Conservation (phyloP, 2,797 vertebrate genomes). For the Melanotaenia pygmaea region DNA sequence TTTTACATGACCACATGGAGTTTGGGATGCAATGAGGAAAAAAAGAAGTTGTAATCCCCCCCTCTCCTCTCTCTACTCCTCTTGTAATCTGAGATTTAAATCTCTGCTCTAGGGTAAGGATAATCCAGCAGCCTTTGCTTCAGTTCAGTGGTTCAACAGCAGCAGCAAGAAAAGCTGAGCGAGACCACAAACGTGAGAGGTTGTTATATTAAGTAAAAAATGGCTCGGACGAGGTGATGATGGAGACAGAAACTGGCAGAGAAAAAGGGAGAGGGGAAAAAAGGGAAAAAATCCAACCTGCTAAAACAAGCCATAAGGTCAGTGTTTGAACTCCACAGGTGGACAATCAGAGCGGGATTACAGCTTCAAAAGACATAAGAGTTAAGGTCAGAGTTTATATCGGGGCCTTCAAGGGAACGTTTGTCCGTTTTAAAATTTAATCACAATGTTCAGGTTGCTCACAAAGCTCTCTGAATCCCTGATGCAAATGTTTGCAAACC, state of each 20-base stretch:
- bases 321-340: slow-evolving; percentile 43
- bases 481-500: neutral
- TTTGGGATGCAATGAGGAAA: slow-evolving; percentile 18
- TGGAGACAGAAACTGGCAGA: slow-evolving; percentile 27
- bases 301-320: slow-evolving; percentile 19
- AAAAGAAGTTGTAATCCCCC: slow-evolving; percentile 61
- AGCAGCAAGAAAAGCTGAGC: neutral
- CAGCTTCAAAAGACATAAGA: slow-evolving; percentile 20
- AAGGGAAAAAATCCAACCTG: neutral
- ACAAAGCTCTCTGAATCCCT: neutral
- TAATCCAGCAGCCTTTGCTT: slow-evolving; percentile 55
- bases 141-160: slow-evolving; percentile 9
- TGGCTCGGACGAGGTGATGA: slow-evolving; percentile 5
- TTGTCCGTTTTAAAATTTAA: slow-evolving; percentile 17
- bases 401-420: slow-evolving; percentile 16
- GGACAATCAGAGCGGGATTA: slow-evolving; percentile 26
- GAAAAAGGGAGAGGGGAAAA: neutral
- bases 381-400: slow-evolving; percentile 29
- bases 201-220: slow-evolving; percentile 31
- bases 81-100: slow-evolving; percentile 76
- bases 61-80: slow-evolving; percentile 37
- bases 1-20: slow-evolving; percentile 26
- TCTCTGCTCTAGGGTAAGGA: slow-evolving; percentile 61
- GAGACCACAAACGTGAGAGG: slow-evolving; percentile 36
- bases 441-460: neutral